Percentiles rank a stretch among this genome's conserved stretches.
phyloP scores from a whole-genome alignment of 2,888 invertebrate genomes.

The Oegoconia quadripuncta region DNA sequence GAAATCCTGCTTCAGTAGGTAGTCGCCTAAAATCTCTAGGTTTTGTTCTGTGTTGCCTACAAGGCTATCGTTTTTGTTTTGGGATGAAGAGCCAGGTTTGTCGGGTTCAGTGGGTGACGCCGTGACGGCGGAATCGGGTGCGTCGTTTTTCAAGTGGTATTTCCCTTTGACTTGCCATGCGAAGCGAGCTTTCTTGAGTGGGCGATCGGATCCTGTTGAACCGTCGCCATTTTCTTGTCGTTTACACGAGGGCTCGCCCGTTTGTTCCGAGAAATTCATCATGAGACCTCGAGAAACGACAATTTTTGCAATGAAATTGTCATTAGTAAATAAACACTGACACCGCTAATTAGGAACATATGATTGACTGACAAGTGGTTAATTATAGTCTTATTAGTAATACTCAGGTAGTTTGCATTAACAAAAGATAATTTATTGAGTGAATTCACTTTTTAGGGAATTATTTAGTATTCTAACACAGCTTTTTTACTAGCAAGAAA shows the following conservation, averaged over 20 bases:
- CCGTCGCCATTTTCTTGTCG: conserved; percentile 76
- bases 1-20: conserved; percentile 58
- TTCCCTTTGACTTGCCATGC: conserved; percentile 84
- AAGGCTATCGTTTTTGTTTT: conserved; percentile 32
- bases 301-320: conserved; percentile 33
- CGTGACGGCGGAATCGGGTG: conserved; percentile 29
- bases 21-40: conserved; percentile 57
- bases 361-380: conserved; percentile 68
- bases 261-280: conserved; percentile 58
- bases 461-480: no score
- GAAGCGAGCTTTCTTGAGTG: conserved; percentile 82
- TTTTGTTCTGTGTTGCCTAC: conserved; percentile 53
- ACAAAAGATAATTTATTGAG: not conserved
- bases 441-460: no score
- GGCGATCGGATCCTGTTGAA: conserved; percentile 72
- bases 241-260: conserved; percentile 71
- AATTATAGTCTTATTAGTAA: conserved; percentile 43
- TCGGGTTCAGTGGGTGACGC: conserved; percentile 26
- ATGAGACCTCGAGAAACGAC: conserved; percentile 30
- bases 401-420: conserved; percentile 1
- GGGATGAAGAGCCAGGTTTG: conserved; percentile 32
- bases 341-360: conserved; percentile 73
- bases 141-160: conserved; percentile 77
- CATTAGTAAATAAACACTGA: conserved; percentile 75
- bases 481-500: no score